Conservation (phyloP, 2,888 invertebrate genomes). For the Tricholauxania praeusta region DNA sequence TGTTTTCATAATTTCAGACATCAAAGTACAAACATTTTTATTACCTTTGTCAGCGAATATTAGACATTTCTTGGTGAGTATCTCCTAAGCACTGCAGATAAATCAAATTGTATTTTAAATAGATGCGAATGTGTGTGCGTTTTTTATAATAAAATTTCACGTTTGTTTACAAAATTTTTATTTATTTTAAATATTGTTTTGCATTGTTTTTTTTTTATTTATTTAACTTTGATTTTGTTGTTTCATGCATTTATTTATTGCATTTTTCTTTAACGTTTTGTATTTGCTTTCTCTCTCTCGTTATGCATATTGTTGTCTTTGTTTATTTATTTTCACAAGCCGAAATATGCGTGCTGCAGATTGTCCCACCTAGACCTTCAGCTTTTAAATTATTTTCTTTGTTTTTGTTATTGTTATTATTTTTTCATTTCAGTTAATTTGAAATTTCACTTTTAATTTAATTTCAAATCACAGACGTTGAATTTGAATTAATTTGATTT, state of each 20-base stretch:
- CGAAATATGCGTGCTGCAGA: too few relatives aligned
- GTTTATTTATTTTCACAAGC: background rate
- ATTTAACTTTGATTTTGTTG: background rate
- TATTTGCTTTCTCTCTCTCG: background rate
- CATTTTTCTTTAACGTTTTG: background rate
- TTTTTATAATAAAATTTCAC: too few relatives aligned
- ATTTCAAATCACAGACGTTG: background rate
- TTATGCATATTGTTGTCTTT: background rate
- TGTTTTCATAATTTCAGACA: background rate
- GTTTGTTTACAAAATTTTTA: background rate
- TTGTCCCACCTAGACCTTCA: too few relatives aligned
- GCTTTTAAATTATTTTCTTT: background rate
- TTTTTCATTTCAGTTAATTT: background rate
- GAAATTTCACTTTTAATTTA: constrained; percentile 17
- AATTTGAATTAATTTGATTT: constrained; percentile 14
- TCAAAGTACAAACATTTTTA: background rate
- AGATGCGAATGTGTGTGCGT: too few relatives aligned
- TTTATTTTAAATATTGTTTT: background rate
- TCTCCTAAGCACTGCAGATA: background rate
- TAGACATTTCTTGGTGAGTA: background rate
- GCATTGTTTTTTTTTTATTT: background rate
- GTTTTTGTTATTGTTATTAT: background rate
- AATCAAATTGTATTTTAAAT: background rate
- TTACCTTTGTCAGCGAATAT: background rate
- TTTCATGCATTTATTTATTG: background rate